Evolutionary conservation across 2,113 vertebrate species (phyloP), one percentile per base, ranked within the genome.

Genomic region (Larimichthys polyactis): DNA sequence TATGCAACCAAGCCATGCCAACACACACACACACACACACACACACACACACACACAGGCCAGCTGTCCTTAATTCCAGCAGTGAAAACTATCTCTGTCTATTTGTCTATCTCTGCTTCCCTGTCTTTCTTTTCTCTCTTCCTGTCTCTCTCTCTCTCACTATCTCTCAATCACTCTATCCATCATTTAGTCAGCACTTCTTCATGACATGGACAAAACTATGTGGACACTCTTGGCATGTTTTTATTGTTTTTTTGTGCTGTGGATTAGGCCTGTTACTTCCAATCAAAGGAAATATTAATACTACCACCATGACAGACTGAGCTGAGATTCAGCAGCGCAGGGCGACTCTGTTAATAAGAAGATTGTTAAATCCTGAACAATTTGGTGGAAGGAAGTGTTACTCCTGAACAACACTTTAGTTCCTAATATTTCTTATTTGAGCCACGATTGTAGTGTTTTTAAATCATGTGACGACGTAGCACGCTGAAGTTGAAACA

Each of bases 11-110:
- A 65, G 46, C 64, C 57, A 59, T 81, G 57, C 79, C 46, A 73
- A 78, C 83, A 67, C 80, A 83, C 87, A 83, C 80, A 55, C 87
- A 57, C 60, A 67, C 68, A 62, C 57, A 32, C 59, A 79, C n/a
- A 36, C 77, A 73, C 82, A 44, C 64, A 51, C 66, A 62, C 71
- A 88, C 60, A 85, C 69, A 70, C 62, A 69, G 22, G 43, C 79
- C 86, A 88, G 91, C 93, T 92, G 90, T 91, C 83, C 85, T 79
- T 75, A 79, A 91, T 91, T 91, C 87, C 89, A 85, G 78, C 89
- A 73, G 75, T 81, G 85, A 90, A 85, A 92, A 76, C 68, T 71
- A 62, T 85, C 74, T 79, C 40, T 29, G 71, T 79, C 44, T 85
- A 62, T 87, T 82, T 84, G 81, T 85, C 54, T 78, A 43, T 80